These are phyloP conservation scores for Toxonevra muliebris DNA, from an alignment of 2,888 invertebrate genomes.

Conservation along the genomic window DNA sequence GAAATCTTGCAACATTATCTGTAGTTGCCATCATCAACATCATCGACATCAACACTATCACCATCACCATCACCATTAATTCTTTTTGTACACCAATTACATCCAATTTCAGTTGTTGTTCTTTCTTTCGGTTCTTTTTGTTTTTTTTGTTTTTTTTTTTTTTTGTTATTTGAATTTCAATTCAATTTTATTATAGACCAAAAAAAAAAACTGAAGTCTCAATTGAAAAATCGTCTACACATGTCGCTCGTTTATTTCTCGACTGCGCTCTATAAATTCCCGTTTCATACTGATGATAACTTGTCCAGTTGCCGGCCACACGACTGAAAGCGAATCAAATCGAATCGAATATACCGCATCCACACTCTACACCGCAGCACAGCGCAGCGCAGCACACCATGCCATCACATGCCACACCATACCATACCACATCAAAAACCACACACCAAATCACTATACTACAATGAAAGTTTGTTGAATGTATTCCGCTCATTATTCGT, in stretches of 20 bases:
- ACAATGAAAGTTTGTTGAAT: neutral
- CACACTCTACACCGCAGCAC: neutral
- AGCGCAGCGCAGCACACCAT: slow-evolving; percentile 3
- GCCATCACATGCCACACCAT: neutral
- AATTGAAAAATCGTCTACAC: slow-evolving; percentile 14
- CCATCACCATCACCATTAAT: no score
- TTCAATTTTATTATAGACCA: slow-evolving; percentile 7
- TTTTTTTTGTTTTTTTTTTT: slow-evolving; percentile 14
- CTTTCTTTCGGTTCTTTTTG: slow-evolving; percentile 22
- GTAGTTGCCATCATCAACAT: no score
- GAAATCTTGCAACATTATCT: no score
- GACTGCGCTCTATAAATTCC: slow-evolving; percentile 55
- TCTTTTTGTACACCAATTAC: slow-evolving; percentile 26
- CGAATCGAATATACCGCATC: no score
- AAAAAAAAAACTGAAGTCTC: slow-evolving; percentile 27
- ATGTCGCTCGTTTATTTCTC: slow-evolving; percentile 26
- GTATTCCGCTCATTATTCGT: slow-evolving; percentile 57
- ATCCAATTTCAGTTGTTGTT: slow-evolving; percentile 27
- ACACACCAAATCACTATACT: neutral
- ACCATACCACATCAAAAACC: neutral
- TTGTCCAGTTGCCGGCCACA: slow-evolving; percentile 14
- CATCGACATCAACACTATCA: no score
- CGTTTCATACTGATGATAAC: slow-evolving; percentile 53
- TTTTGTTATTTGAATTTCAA: slow-evolving; percentile 24
- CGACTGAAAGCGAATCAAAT: no score